These are phyloP conservation scores for Orchestes rusci DNA, from an alignment of 2,888 invertebrate genomes.

Conservation along the genomic window DNA sequence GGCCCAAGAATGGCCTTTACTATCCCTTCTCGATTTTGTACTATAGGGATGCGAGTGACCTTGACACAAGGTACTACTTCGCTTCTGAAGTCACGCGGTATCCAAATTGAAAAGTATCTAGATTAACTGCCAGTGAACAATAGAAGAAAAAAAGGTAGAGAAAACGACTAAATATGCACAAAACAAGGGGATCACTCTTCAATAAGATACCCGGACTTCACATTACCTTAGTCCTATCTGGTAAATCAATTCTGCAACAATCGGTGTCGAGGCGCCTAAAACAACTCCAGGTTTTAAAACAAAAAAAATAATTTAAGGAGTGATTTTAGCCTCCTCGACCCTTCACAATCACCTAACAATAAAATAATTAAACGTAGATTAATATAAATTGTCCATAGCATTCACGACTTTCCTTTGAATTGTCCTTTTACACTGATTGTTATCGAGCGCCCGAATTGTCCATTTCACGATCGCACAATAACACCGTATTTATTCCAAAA, in stretches of 20 bases:
- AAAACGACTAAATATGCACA: no score
- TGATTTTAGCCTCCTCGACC: conserved; percentile 27
- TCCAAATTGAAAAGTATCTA: no score
- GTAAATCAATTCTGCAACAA: conserved; percentile 38
- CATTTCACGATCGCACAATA: conserved; percentile 14
- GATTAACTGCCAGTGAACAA: no score
- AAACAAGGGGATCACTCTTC: no score
- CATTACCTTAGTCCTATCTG: no score
- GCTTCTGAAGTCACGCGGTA: no score
- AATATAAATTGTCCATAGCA: conserved; percentile 37
- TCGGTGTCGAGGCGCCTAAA: conserved; percentile 31
- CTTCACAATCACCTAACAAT: conserved; percentile 46
- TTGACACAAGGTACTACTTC: conserved; percentile 41
- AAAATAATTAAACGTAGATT: conserved; percentile 41
- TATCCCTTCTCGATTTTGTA: conserved; percentile 43
- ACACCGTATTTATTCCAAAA: conserved; percentile 10
- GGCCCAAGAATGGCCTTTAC: conserved; percentile 6
- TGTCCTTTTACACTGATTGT: conserved; percentile 14
- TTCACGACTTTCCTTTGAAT: conserved; percentile 20
- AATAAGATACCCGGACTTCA: no score
- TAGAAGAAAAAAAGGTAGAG: no score
- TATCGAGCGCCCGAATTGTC: conserved; percentile 5
- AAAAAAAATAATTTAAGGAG: conserved; percentile 24
- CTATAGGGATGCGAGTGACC: conserved; percentile 42
- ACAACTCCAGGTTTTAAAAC: conserved; percentile 31